These are phyloP conservation scores for Pimephales promelas DNA, from an alignment of 2,113 vertebrate genomes.

Conservation along the genomic window DNA sequence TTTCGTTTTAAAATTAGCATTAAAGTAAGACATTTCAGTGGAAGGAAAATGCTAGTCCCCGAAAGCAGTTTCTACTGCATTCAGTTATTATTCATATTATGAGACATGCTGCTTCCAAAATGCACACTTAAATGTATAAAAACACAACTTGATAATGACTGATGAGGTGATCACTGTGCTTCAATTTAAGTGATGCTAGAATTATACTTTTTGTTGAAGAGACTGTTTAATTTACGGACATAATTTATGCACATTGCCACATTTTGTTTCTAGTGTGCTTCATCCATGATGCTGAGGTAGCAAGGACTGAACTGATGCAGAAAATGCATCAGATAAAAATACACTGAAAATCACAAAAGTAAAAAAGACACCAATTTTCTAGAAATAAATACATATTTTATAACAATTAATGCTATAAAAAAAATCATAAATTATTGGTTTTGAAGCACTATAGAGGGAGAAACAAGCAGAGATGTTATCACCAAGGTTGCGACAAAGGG, in stretches of 20 bases:
- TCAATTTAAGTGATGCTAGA: neutral
- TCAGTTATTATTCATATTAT: neutral
- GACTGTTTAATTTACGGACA: neutral
- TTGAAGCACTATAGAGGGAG: neutral
- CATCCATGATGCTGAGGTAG: neutral
- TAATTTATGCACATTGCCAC: neutral
- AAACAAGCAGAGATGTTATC: neutral
- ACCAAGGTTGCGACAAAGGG: slow-evolving; percentile 2
- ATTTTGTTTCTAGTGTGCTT: neutral
- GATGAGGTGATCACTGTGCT: neutral
- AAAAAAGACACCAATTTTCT: neutral
- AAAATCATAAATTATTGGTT: neutral
- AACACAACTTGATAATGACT: neutral
- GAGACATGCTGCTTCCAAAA: neutral
- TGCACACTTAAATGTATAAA: neutral
- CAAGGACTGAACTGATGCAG: neutral
- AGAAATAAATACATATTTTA: too few relatives aligned
- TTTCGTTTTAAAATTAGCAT: neutral
- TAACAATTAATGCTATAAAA: too few relatives aligned
- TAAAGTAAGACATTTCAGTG: neutral
- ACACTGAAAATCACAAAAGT: neutral
- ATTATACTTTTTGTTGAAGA: neutral
- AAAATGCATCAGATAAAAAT: neutral
- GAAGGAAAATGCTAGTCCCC: neutral
- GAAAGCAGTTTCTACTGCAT: neutral